phyloP scores from a whole-genome alignment of 2,113 vertebrate species.

The Pithys albifrons region DNA sequence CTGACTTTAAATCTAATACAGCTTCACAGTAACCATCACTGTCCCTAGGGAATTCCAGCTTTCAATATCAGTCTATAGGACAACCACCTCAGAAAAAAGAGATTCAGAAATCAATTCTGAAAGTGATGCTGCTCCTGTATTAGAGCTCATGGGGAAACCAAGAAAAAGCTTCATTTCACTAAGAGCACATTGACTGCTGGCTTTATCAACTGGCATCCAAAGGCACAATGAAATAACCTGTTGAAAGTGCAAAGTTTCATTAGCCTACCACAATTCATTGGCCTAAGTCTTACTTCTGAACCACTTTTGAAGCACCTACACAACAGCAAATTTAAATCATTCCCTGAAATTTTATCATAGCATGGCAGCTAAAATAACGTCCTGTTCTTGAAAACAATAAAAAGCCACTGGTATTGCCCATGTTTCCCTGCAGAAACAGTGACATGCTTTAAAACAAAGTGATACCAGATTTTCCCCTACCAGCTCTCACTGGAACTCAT shows the following conservation, averaged over 20 bases:
- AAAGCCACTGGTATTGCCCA: background rate
- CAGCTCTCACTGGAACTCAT: background rate
- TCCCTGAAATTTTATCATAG: background rate
- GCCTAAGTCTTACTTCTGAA: background rate
- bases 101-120: conserved; percentile 13
- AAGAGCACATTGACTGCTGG: background rate
- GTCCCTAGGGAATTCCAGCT: background rate
- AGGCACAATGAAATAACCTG: background rate
- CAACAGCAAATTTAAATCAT: background rate
- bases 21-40: background rate
- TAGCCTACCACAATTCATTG: background rate
- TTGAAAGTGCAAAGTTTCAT: background rate
- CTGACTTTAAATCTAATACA: background rate
- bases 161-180: background rate
- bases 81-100: background rate
- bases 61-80: background rate
- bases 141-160: background rate
- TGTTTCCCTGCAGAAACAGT: background rate
- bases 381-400: background rate
- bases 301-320: background rate
- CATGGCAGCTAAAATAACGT: background rate
- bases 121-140: background rate
- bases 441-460: background rate
- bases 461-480: background rate
- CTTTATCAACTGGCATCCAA: background rate